Evolutionary conservation across 2,888 invertebrate species (phyloP), one percentile per base, ranked within the genome.

Genomic region (Phengaris arion): DNA sequence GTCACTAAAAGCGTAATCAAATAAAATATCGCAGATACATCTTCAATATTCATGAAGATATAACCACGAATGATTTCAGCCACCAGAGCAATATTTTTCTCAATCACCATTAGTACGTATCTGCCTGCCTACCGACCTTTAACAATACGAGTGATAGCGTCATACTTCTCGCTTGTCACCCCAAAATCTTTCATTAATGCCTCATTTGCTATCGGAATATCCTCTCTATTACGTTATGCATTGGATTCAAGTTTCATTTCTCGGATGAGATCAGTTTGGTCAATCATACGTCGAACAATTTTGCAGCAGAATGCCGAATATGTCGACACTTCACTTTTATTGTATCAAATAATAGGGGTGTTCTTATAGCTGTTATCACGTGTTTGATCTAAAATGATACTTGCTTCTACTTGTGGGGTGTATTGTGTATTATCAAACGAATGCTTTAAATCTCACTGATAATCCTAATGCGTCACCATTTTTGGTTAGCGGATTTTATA

Each of bases 341-440:
- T 93, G 93, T 93, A 93, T 92, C 92, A 89, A 93, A 93, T 93
- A 93, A 93, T 93, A 93, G 92, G 93, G 93, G 93, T 89, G 89
- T 92, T 92, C 93, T 93, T 92, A 92, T 89, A 87, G 89, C 89
- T 84, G 91, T 93, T 93, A 93, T 93, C 93, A 91, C 92, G 93
- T 93, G 93, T 93, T 92, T 92, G 92, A 93, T 93, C 93, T 93
- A 91, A 92, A 93, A 92, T 90, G 93, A 92, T 92, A 92, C 92
- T 92, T 88, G 87, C 86, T 85, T 83, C 85, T 84, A 82, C 85
- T 79, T 82, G 85, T 85, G 83, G 84, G 85, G 84, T 81, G 82
- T 83, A 80, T 81, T 85, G 87, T 86, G 85, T 85, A 83, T 57
- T 59, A 59, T 68, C 52, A 64, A 68, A 51, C 48, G 74, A 69